These are phyloP conservation scores for Manis javanica DNA, from an alignment of 2,797 vertebrate species.

Conservation along the genomic window DNA sequence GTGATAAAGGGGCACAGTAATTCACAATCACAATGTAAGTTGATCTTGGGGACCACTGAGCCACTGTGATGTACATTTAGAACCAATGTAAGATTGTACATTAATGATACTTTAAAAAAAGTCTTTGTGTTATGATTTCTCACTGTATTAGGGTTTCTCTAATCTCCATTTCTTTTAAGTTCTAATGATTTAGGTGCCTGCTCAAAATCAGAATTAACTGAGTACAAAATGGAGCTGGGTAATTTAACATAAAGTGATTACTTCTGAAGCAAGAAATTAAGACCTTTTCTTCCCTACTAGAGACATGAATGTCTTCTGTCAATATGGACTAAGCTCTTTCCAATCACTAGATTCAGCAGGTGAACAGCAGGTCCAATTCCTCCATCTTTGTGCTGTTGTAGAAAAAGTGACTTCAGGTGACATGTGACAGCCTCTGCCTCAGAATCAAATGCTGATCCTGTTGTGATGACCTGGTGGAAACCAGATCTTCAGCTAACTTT, in stretches of 20 bases:
- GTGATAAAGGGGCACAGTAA: too few relatives aligned
- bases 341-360: background rate
- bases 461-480: background rate
- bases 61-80: too few relatives aligned
- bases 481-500: background rate
- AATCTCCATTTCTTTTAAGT: slow-evolving; percentile 10
- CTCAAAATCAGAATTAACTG: slow-evolving; percentile 62
- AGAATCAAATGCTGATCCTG: background rate
- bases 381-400: background rate
- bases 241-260: slow-evolving; percentile 55
- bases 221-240: slow-evolving; percentile 32
- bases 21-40: too few relatives aligned
- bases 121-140: background rate
- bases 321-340: background rate
- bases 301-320: background rate
- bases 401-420: background rate
- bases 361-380: background rate
- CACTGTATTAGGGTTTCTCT: background rate
- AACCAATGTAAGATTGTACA: too few relatives aligned
- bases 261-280: slow-evolving; percentile 60
- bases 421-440: background rate
- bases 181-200: slow-evolving; percentile 23
- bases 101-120: too few relatives aligned
- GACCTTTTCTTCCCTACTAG: slow-evolving; percentile 13
- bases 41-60: too few relatives aligned